Evolutionary conservation across 2,888 invertebrate genomes (phyloP).

Genomic region (Maniola hyperantus): DNA sequence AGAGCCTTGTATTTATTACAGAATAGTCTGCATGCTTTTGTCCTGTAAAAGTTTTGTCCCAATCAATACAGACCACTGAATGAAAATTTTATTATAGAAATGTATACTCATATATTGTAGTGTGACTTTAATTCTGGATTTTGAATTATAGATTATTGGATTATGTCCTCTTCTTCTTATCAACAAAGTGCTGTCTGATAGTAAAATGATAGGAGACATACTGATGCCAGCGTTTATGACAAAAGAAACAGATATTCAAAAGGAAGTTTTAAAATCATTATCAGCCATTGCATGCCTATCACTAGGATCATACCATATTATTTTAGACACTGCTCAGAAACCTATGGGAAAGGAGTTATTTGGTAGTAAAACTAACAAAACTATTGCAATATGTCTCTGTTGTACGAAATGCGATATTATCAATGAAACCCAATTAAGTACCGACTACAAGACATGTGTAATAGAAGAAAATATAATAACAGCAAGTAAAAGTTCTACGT

Average conservation of each 20-base stretch:
- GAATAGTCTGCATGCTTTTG: too few relatives aligned
- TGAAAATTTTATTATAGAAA: too few relatives aligned
- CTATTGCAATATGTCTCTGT: slow-evolving; percentile 51
- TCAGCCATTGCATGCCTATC: slow-evolving; percentile 65
- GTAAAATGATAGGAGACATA: slow-evolving; percentile 69
- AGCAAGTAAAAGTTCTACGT: slow-evolving; percentile 50
- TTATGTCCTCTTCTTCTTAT: slow-evolving; percentile 62
- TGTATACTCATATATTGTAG: too few relatives aligned
- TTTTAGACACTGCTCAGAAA: slow-evolving; percentile 44
- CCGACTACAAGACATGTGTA: slow-evolving; percentile 48
- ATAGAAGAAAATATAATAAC: slow-evolving; percentile 48
- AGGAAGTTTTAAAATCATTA: slow-evolving; percentile 51
- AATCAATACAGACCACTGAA: too few relatives aligned
- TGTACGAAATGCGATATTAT: slow-evolving; percentile 64
- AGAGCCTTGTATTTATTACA: too few relatives aligned
- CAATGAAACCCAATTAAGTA: slow-evolving; percentile 33
- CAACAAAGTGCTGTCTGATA: slow-evolving; percentile 60
- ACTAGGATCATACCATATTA: slow-evolving; percentile 54
- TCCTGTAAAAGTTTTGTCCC: too few relatives aligned
- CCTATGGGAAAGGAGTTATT: slow-evolving; percentile 56
- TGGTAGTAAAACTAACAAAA: slow-evolving; percentile 48
- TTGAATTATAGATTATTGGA: slow-evolving; percentile 56
- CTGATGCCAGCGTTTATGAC: slow-evolving; percentile 68
- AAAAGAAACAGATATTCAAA: slow-evolving; percentile 59
- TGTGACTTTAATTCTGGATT: slow-evolving; percentile 22